Evolutionary conservation across 2,797 vertebrate genomes (phyloP), one percentile per base, ranked within the genome.

Genomic region (Lagodon rhomboides): DNA sequence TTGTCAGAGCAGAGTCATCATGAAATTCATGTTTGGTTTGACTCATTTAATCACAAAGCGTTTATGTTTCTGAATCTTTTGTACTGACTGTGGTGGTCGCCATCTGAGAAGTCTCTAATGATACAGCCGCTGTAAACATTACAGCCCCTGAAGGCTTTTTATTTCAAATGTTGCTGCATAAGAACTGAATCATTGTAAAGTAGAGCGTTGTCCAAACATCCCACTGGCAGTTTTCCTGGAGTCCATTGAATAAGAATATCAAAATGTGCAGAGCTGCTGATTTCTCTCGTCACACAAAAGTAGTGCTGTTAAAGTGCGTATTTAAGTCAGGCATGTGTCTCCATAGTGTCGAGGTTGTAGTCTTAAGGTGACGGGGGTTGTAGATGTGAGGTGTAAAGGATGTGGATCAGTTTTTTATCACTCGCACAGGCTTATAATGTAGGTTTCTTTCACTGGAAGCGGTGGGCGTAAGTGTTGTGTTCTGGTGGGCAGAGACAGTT

Each of bases 401-500:
- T 85, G 73, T 69, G 79, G 73, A 87, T 86, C 79, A 44, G 56
- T 87, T 79, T 85, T 76, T 74, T 85, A 77, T 88, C 87, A 83
- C 87, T 89, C 69, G 84, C 87, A 79, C 85, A 72, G 82, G 87
- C 88, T 91, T 85, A 88, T 87, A 88, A 90, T 87, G 83, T 89
- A 75, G 85, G 84, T 85, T 88, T 79, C 88, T 90, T 82, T 91
- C 85, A 88, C 25, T 82, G 79, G 80, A 54, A 88, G 84, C 79
- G 46, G 93, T 95, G 92, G 93, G 94, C 84, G 93, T 90, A 88
- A 90, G 92, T 93, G 90, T 93, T 94, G 92, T 94, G 90, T 93
- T 93, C 91, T 94, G 92, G 94, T 95, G 94, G 94, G 94, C 94
- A 95, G 93, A 93, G 91, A 92, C 94, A 90, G 87, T 91, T 91